These are phyloP conservation scores for Spea bombifrons DNA, from an alignment of 2,113 vertebrate species.

Conservation along the genomic window DNA sequence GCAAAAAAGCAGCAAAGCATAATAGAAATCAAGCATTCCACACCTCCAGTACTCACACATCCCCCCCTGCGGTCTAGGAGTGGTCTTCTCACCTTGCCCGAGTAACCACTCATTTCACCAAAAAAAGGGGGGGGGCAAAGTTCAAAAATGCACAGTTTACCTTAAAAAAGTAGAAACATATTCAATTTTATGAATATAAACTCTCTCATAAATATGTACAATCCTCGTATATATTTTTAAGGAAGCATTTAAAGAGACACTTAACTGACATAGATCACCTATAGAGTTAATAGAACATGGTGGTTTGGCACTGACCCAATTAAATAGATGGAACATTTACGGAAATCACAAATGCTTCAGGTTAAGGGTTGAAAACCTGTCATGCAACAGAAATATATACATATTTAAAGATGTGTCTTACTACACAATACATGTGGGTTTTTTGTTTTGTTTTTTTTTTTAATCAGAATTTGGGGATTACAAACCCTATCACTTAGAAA, in stretches of 20 bases:
- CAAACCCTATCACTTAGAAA: slow-evolving; percentile 33
- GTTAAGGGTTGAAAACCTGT: slow-evolving; percentile 7
- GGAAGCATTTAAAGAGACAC: slow-evolving; percentile 71
- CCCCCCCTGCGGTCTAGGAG: background rate
- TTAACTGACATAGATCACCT: slow-evolving; percentile 12
- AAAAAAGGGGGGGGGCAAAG: slow-evolving; percentile 57
- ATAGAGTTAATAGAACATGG: slow-evolving; percentile 16
- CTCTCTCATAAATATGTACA: slow-evolving; percentile 83
- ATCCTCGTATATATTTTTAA: slow-evolving; percentile 73
- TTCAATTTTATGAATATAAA: slow-evolving; percentile 85
- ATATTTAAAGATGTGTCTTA: slow-evolving; percentile 29
- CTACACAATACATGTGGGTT: slow-evolving; percentile 8
- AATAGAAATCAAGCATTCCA: slow-evolving; percentile 41
- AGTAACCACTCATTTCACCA: slow-evolving; percentile 60
- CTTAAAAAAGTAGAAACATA: slow-evolving; percentile 86
- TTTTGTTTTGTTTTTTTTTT: background rate
- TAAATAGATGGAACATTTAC: slow-evolving; percentile 19
- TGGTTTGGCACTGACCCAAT: slow-evolving; percentile 26
- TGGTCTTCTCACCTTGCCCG: background rate
- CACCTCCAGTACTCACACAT: slow-evolving; percentile 9
- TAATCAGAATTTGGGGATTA: slow-evolving; percentile 34
- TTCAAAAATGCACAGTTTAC: slow-evolving; percentile 79
- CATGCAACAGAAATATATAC: slow-evolving; percentile 46
- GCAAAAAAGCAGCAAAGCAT: slow-evolving; percentile 47
- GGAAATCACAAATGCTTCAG: slow-evolving; percentile 15